Conservation (phyloP, 1,140 invertebrate genomes). For the Nasonia giraulti region DNA sequence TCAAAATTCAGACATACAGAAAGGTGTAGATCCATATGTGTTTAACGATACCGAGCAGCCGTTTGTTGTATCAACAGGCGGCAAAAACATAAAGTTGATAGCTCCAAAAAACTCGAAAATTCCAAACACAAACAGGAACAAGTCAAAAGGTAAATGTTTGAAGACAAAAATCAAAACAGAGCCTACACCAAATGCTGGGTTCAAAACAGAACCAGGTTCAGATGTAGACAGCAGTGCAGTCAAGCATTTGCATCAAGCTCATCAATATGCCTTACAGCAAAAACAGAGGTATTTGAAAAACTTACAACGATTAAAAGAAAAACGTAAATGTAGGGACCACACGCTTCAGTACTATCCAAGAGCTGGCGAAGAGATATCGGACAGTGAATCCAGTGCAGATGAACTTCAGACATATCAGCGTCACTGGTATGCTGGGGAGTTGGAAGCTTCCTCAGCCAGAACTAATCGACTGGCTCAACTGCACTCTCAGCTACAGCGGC, state of each 20-base stretch:
- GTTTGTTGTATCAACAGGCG: slow-evolving; percentile 60
- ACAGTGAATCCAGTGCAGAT: slow-evolving; percentile 72
- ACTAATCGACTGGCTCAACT: slow-evolving; percentile 74
- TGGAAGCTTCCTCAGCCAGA: slow-evolving; percentile 62
- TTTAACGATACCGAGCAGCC: slow-evolving; percentile 75
- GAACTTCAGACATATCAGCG: slow-evolving; percentile 68
- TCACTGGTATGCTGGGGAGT: slow-evolving; percentile 69
- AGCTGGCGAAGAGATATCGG: slow-evolving; percentile 71
- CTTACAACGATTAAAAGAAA: slow-evolving; percentile 58
- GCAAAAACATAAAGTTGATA: slow-evolving; percentile 63
- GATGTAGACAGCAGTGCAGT: slow-evolving; percentile 37
- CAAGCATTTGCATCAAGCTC: slow-evolving; percentile 42
- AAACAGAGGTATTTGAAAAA: slow-evolving; percentile 59
- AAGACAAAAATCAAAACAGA: slow-evolving; percentile 64
- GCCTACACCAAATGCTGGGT: slow-evolving; percentile 37
- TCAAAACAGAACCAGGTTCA: slow-evolving; percentile 45
- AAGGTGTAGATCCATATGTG: slow-evolving; percentile 77
- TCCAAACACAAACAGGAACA: slow-evolving; percentile 48
- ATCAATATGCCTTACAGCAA: slow-evolving; percentile 51
- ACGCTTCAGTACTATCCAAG: slow-evolving; percentile 70
- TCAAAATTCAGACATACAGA: slow-evolving; percentile 69
- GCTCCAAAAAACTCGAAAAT: slow-evolving; percentile 61
- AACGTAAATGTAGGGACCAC: slow-evolving; percentile 67
- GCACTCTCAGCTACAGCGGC: slow-evolving; percentile 75
- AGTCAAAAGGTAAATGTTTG: slow-evolving; percentile 66